A percentile compares a stretch with the other conserved stretches of the same genome.
Evolutionary conservation across 2,113 vertebrate species (phyloP).

Genomic region (Cynopterus brachyotis): DNA sequence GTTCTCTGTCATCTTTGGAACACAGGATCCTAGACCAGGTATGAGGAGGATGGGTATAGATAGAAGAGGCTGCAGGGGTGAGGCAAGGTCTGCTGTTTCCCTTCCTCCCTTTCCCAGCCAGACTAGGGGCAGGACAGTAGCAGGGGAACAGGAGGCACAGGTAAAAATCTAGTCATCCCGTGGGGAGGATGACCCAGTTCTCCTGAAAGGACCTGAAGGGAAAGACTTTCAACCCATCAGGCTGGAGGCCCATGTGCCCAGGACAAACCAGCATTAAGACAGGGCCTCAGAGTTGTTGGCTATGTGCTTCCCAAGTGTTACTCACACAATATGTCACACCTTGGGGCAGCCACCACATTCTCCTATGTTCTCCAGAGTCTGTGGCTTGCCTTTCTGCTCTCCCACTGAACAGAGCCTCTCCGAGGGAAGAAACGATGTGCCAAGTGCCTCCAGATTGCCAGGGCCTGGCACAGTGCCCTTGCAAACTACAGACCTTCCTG

Average conservation of each 20-base stretch:
- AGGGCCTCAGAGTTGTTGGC: not conserved
- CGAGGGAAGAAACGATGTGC: not conserved
- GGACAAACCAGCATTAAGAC: not conserved
- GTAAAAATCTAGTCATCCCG: not conserved
- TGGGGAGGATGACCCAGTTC: not conserved
- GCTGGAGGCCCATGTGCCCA: not conserved
- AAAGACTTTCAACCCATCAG: not conserved
- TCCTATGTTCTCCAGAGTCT: slow-evolving; percentile 7
- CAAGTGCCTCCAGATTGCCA: not conserved
- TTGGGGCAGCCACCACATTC: not conserved
- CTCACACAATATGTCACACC: not conserved
- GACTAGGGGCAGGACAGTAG: not conserved
- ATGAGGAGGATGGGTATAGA: no score
- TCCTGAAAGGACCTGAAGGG: not conserved
- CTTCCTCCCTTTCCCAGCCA: not conserved
- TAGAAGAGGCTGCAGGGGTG: not conserved
- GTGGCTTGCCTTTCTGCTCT: not conserved
- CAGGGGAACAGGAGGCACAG: not conserved
- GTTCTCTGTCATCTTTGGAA: not conserved
- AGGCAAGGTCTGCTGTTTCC: not conserved
- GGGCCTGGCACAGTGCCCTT: not conserved
- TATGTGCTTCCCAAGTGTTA: not conserved
- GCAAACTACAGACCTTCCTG: not conserved
- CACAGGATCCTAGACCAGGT: not conserved
- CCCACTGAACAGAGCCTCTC: not conserved